Percentiles rank a stretch among this genome's conserved stretches.
Evolutionary conservation across 2,888 invertebrate species (phyloP).

Genomic region (Dermolepida albohirtum): DNA sequence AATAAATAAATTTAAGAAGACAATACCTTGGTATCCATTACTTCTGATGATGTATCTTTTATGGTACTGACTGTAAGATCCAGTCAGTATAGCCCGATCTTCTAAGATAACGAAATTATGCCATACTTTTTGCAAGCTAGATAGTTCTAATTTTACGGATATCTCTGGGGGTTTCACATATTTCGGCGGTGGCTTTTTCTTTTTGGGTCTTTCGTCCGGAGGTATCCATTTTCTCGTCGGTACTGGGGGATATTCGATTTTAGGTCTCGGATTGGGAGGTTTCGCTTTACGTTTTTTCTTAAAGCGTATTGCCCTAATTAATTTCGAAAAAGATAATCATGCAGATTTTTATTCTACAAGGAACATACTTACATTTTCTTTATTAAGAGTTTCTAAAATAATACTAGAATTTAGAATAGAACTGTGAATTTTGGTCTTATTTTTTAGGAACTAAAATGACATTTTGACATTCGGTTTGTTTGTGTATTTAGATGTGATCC

Average conservation of each 20-base stretch:
- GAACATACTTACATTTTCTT: constrained; percentile 19
- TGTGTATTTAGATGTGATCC: background rate
- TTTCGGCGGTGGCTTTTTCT: constrained; percentile 49
- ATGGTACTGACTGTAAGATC: constrained; percentile 56
- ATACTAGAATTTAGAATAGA: no score
- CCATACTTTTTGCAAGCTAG: constrained; percentile 60
- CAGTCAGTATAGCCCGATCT: constrained; percentile 55
- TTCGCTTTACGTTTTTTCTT: constrained; percentile 28
- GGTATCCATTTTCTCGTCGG: constrained; percentile 61
- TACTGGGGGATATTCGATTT: constrained; percentile 60
- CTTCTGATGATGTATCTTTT: constrained; percentile 55
- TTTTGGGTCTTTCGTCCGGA: constrained; percentile 56
- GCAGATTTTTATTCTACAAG: background rate
- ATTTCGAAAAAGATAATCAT: background rate
- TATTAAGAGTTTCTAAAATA: background rate
- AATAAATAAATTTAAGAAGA: background rate
- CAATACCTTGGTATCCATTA: constrained; percentile 60
- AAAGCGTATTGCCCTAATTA: constrained; percentile 3
- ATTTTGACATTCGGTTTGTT: constrained; percentile 29
- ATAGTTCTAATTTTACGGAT: constrained; percentile 54
- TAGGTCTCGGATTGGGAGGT: constrained; percentile 40
- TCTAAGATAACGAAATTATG: constrained; percentile 54
- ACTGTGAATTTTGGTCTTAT: constrained; percentile 28
- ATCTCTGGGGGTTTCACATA: constrained; percentile 58
- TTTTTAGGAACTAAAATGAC: constrained; percentile 1